Percentiles rank a stretch among this genome's conserved stretches.
Conservation (phyloP, 2,797 vertebrate genomes). For the Decapterus maruadsi region DNA sequence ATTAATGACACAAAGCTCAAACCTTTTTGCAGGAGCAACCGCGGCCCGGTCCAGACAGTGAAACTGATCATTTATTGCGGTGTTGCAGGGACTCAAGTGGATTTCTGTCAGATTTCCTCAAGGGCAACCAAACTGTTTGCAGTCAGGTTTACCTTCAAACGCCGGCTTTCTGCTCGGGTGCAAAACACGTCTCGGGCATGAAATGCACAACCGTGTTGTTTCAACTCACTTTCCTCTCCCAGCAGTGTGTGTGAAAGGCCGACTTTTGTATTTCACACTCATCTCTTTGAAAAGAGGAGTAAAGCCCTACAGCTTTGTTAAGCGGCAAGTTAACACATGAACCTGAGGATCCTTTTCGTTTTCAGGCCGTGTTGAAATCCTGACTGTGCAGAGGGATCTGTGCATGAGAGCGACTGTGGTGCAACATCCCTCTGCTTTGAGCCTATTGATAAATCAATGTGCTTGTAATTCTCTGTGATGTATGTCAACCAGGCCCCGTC, state of each 20-base stretch:
- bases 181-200: constrained; percentile 24
- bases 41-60: constrained; percentile 11
- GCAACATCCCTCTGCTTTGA: constrained; percentile 52
- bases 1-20: constrained; percentile 24
- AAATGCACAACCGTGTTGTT: constrained; percentile 48
- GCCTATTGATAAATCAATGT: constrained; percentile 63
- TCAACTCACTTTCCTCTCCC: constrained; percentile 57
- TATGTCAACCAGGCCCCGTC: constrained; percentile 49
- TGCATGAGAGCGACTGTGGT: constrained; percentile 44
- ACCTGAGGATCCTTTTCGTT: constrained; percentile 67
- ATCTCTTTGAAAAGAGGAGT: constrained; percentile 62
- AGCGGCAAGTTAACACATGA: constrained; percentile 80
- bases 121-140: constrained; percentile 14
- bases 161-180: constrained; percentile 21
- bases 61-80: constrained; percentile 4
- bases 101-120: constrained; percentile 22
- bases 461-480: constrained; percentile 66
- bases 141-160: constrained; percentile 44
- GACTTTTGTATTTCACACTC: constrained; percentile 66
- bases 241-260: constrained; percentile 57
- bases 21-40: neutral
- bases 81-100: constrained; percentile 10
- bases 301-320: constrained; percentile 77
- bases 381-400: constrained; percentile 50
- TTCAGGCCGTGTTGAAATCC: constrained; percentile 65